Evolutionary conservation across 2,113 vertebrate genomes (phyloP), one percentile per base, ranked within the genome.

Genomic region (Chloroceryle aenea): DNA sequence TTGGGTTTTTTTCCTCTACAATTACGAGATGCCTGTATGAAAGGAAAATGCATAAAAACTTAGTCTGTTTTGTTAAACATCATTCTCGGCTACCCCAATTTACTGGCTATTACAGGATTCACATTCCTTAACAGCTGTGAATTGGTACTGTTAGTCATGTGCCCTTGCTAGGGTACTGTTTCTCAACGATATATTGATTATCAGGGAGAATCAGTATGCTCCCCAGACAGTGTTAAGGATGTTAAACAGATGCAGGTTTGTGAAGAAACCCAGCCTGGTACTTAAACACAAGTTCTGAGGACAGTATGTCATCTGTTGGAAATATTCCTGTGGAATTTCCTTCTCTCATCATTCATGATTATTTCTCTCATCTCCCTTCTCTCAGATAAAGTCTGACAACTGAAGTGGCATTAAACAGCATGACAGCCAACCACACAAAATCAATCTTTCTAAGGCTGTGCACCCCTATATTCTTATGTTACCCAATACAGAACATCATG

Each of bases 51-150:
- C 73, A 69, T 42, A 40, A 92, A 69, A 95, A 81, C 12, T 71
- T 71, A 88, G 76, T 56, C 18, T 94, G 52, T 92, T 95, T 90
- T 95, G 61, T 68, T 94, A 90, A 95, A 88, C 47, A 80, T 61
- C 30, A 32, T 78, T 92, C 55, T 67, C 81, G 83, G 76, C 68
- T 53, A 93, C 42, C 38, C 16, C 61, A 86, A 77, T 84, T 86
- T 84, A 74, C 19, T 36, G 80, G 27, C 59, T 83, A 8, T 67
- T 85, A 59, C 10, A 90, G 25, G 56, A 90, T 90, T 73, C 64
- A 84, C 55, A 42, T 68, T 74, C 63, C 25, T 38, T 32, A 82
- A n/a, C 20, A 79, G 34, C 12, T 32, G 18, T 21, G 63, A 74
- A 56, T 23, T 42, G 14, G 10, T 56, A 27, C 14, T 43, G 30